Percentiles rank a stretch among this genome's conserved stretches.
These are phyloP conservation scores for Hipposideros armiger DNA, from an alignment of 2,113 vertebrate species.

Conservation along the genomic window DNA sequence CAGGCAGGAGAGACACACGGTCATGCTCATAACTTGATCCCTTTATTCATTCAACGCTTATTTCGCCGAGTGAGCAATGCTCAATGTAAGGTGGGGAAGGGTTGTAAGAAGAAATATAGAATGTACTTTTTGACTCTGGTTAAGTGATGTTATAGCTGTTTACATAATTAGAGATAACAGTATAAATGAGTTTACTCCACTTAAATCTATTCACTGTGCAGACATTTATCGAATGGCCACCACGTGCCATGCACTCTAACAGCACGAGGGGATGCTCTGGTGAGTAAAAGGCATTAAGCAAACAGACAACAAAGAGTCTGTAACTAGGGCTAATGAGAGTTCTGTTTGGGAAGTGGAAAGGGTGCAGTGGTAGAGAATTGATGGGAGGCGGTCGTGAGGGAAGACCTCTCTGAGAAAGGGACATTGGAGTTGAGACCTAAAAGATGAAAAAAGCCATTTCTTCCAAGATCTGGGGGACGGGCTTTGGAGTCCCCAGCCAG, in stretches of 20 bases:
- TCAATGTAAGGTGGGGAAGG: neutral
- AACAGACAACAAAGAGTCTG: rapidly evolving
- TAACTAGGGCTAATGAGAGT: too few species aligned
- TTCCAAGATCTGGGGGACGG: neutral
- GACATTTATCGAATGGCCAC: neutral
- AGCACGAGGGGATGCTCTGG: neutral
- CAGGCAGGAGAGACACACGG: neutral
- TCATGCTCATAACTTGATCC: rapidly evolving
- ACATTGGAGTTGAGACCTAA: neutral
- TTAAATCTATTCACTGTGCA: neutral
- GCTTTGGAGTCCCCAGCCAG: neutral
- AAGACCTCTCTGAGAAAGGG: neutral
- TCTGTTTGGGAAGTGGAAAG: neutral
- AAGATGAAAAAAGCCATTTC: neutral
- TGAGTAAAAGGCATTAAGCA: neutral
- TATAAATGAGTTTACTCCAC: neutral
- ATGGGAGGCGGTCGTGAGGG: neutral
- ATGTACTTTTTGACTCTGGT: neutral
- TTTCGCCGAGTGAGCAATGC: neutral
- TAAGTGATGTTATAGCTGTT: neutral
- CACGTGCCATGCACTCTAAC: rapidly evolving
- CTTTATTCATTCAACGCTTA: neutral
- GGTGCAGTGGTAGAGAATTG: neutral
- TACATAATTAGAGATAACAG: neutral
- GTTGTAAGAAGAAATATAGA: neutral